Evolutionary conservation across 2,797 vertebrate genomes (phyloP).

Genomic region (Rhodeus uyekii): DNA sequence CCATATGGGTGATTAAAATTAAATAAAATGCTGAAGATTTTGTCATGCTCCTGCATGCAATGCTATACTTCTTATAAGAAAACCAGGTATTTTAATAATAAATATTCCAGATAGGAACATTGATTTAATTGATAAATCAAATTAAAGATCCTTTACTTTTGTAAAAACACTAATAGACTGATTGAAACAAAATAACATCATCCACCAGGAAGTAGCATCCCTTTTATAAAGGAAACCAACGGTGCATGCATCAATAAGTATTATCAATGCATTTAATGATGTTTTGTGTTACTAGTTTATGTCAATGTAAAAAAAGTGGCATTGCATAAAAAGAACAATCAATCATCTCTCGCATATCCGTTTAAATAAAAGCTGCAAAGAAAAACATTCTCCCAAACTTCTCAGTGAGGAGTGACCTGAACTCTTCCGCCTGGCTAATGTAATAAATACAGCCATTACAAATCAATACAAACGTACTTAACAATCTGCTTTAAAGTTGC

Average conservation of each 20-base stretch:
- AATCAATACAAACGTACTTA: conserved; percentile 59
- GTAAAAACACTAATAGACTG: not conserved
- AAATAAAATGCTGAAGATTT: too few relatives aligned
- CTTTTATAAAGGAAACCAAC: not conserved
- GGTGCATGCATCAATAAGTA: not conserved
- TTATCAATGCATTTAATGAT: not conserved
- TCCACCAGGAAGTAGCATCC: not conserved
- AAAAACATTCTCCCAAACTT: conserved; percentile 16
- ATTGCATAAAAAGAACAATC: not conserved
- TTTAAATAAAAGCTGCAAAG: not conserved
- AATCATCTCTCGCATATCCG: not conserved
- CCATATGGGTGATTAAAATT: not conserved
- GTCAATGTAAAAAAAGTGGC: too few relatives aligned
- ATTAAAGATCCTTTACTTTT: not conserved
- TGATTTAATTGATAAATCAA: not conserved
- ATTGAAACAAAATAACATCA: not conserved
- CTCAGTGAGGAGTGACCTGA: conserved; percentile 43
- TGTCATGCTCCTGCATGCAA: not conserved
- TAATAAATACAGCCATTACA: conserved; percentile 57
- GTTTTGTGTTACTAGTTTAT: not conserved
- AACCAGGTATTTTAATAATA: not conserved
- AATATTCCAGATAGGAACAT: not conserved
- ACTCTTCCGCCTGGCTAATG: conserved; percentile 35
- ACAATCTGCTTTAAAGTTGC: conserved; percentile 53
- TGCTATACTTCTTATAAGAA: not conserved